Evolutionary conservation across 1,140 invertebrate species (phyloP), one percentile per base, ranked within the genome.

Genomic region (Cotesia vestalis): DNA sequence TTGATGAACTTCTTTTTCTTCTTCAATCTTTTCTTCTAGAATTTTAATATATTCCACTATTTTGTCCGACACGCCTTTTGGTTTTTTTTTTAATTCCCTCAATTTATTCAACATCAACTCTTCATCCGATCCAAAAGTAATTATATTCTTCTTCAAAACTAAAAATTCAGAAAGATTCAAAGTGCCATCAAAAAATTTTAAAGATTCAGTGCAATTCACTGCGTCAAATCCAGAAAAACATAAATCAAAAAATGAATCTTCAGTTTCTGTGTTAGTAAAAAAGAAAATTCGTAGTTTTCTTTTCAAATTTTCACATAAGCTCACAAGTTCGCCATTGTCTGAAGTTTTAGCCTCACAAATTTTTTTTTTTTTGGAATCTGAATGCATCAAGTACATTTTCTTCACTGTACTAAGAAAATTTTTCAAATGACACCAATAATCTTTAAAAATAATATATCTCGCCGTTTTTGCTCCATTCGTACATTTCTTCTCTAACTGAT

Each of bases 301-400:
- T 46, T 46, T 46, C 40, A 46, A 46, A 46, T 11, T 5, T 6
- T 46, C 40, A 46, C 0, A 8, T 11, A 46, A 46, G 12, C n/a
- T 3, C 17, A 12, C 12, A 20, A 20, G 11, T 34, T 11, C 20
- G 4, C 4, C 27, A 34, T 34, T 12, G 35, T 34, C 5, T 34
- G 9, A 35, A 27, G 14, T 11, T 27, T 8, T 60, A n/a, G n/a
- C n/a, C 1, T 60, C 5, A 11, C 8, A 60, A 60, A 27, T 40
- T 1, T 77, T 80, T 61, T 79, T 75, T 59, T 84, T 71, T 72
- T 86, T 80, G 9, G 83, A 84, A 76, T 83, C 80, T 8, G 83
- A 84, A 76, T 83, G 85, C 46, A 85, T 67, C 34, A 83, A 53
- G 0, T 84, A 36, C 40, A 83, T 82, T 40, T 77, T 81, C 62